Percentiles rank a stretch among this genome's conserved stretches.
Evolutionary conservation across 2,888 invertebrate genomes (phyloP).

Genomic region (Acleris literana): DNA sequence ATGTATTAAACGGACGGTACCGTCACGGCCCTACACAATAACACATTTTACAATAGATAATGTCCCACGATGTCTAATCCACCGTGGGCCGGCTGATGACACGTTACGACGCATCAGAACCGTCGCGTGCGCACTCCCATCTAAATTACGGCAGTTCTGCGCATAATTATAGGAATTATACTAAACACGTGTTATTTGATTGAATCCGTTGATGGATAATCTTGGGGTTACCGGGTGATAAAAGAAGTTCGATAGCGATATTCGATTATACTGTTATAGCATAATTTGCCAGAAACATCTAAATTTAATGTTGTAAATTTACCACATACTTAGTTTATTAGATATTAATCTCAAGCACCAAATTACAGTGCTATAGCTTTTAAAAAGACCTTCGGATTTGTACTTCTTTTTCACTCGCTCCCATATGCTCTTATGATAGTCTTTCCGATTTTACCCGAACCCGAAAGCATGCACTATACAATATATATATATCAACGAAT

Average conservation of each 20-base stretch:
- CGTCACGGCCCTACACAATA: conserved; percentile 1
- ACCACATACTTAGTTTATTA: too few relatives aligned
- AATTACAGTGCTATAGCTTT: too few relatives aligned
- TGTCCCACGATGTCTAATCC: conserved; percentile 19
- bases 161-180: conserved; percentile 72
- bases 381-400: too few relatives aligned
- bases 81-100: conserved; percentile 33
- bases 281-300: neutral
- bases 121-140: conserved; percentile 59
- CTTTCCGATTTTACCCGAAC: too few relatives aligned
- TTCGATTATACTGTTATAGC: neutral
- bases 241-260: conserved; percentile 20
- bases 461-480: too few relatives aligned
- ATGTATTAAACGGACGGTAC: neutral
- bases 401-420: too few relatives aligned
- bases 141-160: conserved; percentile 53
- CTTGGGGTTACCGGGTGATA: conserved; percentile 32
- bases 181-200: conserved; percentile 65
- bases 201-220: conserved; percentile 44
- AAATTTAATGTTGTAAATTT: neutral
- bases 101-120: conserved; percentile 38
- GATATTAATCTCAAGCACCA: too few relatives aligned
- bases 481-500: too few relatives aligned
- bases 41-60: conserved; percentile 14
- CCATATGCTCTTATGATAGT: too few relatives aligned